Evolutionary conservation across 2,113 vertebrate species (phyloP).

Genomic region (Columba livia): DNA sequence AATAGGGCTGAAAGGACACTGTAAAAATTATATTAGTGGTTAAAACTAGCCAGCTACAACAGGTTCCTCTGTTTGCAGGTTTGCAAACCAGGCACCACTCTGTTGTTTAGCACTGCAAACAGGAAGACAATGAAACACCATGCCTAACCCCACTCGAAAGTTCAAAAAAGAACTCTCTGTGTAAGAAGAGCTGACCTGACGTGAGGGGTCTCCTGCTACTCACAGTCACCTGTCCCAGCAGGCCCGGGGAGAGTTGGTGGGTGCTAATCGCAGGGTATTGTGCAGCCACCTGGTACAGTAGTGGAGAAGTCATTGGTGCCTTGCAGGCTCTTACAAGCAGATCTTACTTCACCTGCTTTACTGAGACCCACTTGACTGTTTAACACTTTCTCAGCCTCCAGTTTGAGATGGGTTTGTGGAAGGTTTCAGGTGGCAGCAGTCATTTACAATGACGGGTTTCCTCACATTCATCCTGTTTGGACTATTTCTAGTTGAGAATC

Average conservation of each 20-base stretch:
- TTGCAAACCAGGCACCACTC: background rate
- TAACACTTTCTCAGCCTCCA: background rate
- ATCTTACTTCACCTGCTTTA: background rate
- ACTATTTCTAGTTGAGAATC: background rate
- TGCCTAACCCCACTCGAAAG: background rate
- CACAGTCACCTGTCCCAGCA: background rate
- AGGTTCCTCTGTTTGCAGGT: background rate
- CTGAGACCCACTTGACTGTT: background rate
- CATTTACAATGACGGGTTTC: background rate
- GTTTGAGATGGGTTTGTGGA: background rate
- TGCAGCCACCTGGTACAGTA: background rate
- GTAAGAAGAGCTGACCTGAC: background rate
- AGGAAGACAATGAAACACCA: background rate
- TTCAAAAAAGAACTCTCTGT: background rate
- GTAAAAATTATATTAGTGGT: background rate
- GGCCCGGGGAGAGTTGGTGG: accelerated
- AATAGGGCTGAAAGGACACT: background rate
- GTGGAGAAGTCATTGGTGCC: background rate
- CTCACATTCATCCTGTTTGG: background rate
- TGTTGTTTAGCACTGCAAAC: background rate
- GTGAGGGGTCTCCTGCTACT: background rate
- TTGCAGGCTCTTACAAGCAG: background rate
- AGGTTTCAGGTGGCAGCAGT: background rate
- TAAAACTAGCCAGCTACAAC: background rate
- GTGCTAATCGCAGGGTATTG: background rate